Evolutionary conservation across 2,888 invertebrate species (phyloP).

Genomic region (Belgica antarctica): DNA sequence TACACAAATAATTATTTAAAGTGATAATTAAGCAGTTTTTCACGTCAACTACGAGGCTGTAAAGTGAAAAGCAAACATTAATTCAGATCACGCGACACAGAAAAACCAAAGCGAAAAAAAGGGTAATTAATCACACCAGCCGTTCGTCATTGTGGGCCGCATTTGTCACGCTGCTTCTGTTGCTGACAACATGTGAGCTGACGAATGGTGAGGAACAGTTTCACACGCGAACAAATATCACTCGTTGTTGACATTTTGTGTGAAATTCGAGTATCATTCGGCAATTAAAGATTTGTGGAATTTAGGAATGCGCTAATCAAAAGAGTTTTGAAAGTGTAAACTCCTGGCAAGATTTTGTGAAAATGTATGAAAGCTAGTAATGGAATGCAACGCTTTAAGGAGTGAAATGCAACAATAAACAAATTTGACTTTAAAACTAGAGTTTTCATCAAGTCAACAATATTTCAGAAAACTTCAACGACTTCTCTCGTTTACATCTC

Average conservation of each 20-base stretch:
- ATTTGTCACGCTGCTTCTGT: background rate
- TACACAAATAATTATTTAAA: constrained; percentile 8
- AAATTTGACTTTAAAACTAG: too few relatives aligned
- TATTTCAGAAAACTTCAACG: too few relatives aligned
- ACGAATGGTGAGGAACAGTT: constrained; percentile 9
- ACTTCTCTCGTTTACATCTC: too few relatives aligned
- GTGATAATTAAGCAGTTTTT: constrained; percentile 7
- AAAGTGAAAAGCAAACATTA: too few relatives aligned
- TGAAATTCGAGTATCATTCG: background rate
- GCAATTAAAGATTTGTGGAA: background rate
- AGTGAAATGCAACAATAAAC: too few relatives aligned
- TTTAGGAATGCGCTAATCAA: too few relatives aligned
- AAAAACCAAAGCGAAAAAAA: constrained; percentile 21
- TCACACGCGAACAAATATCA: constrained; percentile 27
- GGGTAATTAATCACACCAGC: constrained; percentile 37
- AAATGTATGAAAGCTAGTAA: too few relatives aligned
- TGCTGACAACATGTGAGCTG: constrained; percentile 40
- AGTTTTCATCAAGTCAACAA: too few relatives aligned
- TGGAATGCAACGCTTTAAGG: too few relatives aligned
- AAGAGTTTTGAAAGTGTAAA: too few relatives aligned
- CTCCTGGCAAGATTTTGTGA: too few relatives aligned
- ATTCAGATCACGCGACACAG: constrained; percentile 36
- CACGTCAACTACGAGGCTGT: background rate
- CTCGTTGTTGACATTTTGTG: constrained; percentile 21
- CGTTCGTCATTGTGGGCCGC: constrained; percentile 22